Evolutionary conservation across 2,888 invertebrate species (phyloP), one percentile per base, ranked within the genome.

Genomic region (Camptogramma bilineatum): DNA sequence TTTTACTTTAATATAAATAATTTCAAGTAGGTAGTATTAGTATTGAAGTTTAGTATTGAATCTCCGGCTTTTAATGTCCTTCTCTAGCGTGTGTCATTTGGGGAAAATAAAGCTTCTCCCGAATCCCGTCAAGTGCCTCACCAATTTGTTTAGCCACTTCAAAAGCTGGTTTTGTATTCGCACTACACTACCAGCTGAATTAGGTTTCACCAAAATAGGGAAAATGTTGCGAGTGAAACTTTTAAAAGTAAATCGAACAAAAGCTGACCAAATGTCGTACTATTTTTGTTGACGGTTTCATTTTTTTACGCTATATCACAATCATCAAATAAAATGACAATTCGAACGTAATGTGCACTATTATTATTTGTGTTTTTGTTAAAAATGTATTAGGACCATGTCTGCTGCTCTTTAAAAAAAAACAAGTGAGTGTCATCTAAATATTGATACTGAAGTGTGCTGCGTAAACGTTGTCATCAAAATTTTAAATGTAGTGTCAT

Each of bases 111-210:
- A 84, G 82, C 82, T 82, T 73, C 75, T 76, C 74, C 68, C 63
- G 89, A 90, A 89, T 72, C 85, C 87, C 69, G 75, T 78, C 83
- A 88, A 91, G 87, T 90, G 85, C 84, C 78, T 75, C 69, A 68
- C 79, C 82, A 84, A 87, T 87, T 90, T 86, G 85, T 88, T 89
- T 87, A 79, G 81, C 80, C 81, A 87, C 85, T 85, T 85, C 85
- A 86, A 88, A 82, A 84, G 84, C 80, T 73, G 79, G 77, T 78
- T 79, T 82, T 74, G 74, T 72, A 68, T 73, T 70, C 66, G 64
- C 67, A 72, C 66, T 73, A 73, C 62, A 55, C 65, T 71, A 70
- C 61, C 61, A 48, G 56, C 52, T 61, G 62, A 72, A 80, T 79
- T 78, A 80, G 77, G 79, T 75, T 71, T 68, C 50, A 50, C 39